phyloP scores from a whole-genome alignment of 2,888 invertebrate species.

The Synanthedon myopaeformis region DNA sequence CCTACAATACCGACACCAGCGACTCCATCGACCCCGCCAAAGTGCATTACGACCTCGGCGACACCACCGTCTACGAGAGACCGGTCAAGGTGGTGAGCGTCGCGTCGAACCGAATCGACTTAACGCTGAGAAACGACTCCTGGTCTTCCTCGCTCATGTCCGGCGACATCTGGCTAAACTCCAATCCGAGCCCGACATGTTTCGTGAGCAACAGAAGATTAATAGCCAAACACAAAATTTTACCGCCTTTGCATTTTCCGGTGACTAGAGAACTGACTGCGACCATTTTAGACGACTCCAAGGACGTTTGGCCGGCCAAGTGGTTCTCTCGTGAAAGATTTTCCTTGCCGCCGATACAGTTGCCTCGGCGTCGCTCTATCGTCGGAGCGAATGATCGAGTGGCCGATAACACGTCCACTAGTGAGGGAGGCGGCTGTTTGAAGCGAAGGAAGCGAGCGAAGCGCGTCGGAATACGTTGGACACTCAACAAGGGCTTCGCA shows the following conservation, averaged over 20 bases:
- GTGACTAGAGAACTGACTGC: constrained; percentile 18
- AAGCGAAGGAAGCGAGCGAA: not conserved
- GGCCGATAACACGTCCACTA: not conserved
- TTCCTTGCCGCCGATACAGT: constrained; percentile 26
- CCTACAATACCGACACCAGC: constrained; percentile 8
- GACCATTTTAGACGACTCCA: constrained; percentile 19
- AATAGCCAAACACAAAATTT: constrained; percentile 30
- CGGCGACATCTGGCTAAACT: constrained; percentile 36
- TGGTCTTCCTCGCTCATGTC: constrained; percentile 39
- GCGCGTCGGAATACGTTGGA: not conserved
- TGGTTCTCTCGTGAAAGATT: constrained; percentile 17
- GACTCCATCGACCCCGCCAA: constrained; percentile 7
- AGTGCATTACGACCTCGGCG: constrained; percentile 21
- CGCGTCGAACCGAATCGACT: constrained; percentile 14
- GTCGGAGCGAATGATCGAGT: not conserved
- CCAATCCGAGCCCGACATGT: constrained; percentile 25
- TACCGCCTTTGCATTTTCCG: constrained; percentile 47
- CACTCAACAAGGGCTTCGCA: not conserved
- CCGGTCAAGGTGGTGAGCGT: constrained; percentile 23
- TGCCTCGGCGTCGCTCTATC: constrained; percentile 18
- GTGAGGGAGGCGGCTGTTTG: not conserved
- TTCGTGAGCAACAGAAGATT: constrained; percentile 23
- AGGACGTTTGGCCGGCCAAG: constrained; percentile 37
- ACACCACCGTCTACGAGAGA: constrained; percentile 24
- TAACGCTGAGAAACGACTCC: constrained; percentile 21